Evolutionary conservation across 2,113 vertebrate species (phyloP), one percentile per base, ranked within the genome.

Genomic region (Myocastor coypus): DNA sequence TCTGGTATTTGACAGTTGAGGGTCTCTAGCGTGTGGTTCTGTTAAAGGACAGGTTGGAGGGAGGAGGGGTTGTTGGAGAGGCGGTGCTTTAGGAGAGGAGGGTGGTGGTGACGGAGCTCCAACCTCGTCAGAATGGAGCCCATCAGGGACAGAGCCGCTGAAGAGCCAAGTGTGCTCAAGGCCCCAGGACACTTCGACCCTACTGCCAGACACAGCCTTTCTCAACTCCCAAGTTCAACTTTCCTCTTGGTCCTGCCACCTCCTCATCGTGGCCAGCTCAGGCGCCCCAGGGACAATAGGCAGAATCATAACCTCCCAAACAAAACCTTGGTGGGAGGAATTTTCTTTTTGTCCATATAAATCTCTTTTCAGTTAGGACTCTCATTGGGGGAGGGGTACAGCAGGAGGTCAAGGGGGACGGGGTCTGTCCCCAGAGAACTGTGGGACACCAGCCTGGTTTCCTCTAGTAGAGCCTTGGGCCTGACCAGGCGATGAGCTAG

Each of bases 291-390:
- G 89, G 78, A 85, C 73, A 50, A 91, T 12, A 64, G 5, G 0
- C 0, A 24, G 88, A 46, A 94, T 81, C 30, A 40, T 77, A 83
- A 52, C 59, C 88, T 91, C 82, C 84, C 71, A 20, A 40, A 93
- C 84, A 87, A 93, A 94, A 61, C 57, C 96, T 83, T 75, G 86
- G 88, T 86, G 73, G 88, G 37, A 96, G 82, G 84, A 86, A 69
- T 96, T 97, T 95, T 94, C 84, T 95, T 95, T 97, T 91, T 94
- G 96, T 90, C 84, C 84, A 66, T 92, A 96, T 93, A 96, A 96
- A 97, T 96, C 96, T 97, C 84, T 96, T 97, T 83, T 92, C 83
- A 77, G 92, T 87, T 87, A 97, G 95, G 91, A 93, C 77, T 57
- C 40, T 2, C 16, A 66, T 52, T 66, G 92, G 69, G 94, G 94